A percentile compares a stretch with the other conserved stretches of the same genome.
phyloP scores from a whole-genome alignment of 2,113 vertebrate species.

The Saccopteryx bilineata region DNA sequence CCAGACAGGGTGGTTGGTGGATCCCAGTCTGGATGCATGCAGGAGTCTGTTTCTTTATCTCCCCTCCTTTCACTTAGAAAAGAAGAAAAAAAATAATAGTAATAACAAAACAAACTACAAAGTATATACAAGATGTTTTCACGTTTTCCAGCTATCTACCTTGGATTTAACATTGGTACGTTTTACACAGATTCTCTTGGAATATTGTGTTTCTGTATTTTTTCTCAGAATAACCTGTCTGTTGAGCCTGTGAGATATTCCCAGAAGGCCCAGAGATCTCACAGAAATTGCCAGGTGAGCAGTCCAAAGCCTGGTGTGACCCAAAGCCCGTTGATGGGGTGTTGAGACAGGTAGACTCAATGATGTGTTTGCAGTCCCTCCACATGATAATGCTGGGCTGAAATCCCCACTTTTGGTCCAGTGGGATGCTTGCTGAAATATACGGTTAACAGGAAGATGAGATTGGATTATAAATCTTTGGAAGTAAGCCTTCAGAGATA shows the following conservation, averaged over 20 bases:
- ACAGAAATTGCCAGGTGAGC: not conserved
- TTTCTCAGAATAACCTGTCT: not conserved
- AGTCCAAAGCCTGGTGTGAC: not conserved
- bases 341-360: not conserved
- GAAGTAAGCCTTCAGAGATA: slow-evolving; percentile 71
- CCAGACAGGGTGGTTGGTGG: too few species aligned
- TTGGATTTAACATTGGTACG: slow-evolving; percentile 15
- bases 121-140: not conserved
- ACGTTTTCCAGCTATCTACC: not conserved
- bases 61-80: too few species aligned
- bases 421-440: not conserved
- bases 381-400: not conserved
- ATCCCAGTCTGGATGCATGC: too few species aligned
- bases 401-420: slow-evolving; percentile 24
- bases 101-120: not conserved
- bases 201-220: not conserved
- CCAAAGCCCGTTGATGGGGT: not conserved
- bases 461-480: slow-evolving; percentile 76
- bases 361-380: not conserved
- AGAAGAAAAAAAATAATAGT: too few species aligned
- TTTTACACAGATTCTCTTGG: slow-evolving; percentile 43
- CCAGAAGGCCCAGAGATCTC: not conserved
- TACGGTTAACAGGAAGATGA: slow-evolving; percentile 49
- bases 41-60: too few species aligned
- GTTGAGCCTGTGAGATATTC: not conserved